phyloP scores from a whole-genome alignment of 1,140 invertebrate genomes.

The Tetranychus urticae region DNA sequence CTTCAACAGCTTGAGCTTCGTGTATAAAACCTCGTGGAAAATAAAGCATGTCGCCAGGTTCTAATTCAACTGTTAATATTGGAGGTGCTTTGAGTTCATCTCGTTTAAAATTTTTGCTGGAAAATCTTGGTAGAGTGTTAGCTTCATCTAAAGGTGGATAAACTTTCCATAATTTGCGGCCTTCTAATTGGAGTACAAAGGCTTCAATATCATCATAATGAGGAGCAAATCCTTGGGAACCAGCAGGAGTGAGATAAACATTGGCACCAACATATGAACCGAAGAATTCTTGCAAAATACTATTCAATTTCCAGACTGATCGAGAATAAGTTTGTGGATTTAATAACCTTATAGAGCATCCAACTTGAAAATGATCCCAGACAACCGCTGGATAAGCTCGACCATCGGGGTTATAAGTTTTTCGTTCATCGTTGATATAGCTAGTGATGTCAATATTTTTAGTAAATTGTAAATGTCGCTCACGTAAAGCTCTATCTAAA shows the following conservation, averaged over 20 bases:
- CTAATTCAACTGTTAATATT: constrained; percentile 50
- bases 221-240: constrained; percentile 87
- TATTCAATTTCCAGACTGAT: constrained; percentile 31
- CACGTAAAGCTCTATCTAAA: constrained; percentile 48
- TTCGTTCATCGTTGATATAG: constrained; percentile 46
- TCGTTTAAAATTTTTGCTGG: constrained; percentile 54
- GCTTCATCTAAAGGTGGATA: constrained; percentile 40
- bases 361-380: constrained; percentile 73
- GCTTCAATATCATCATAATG: constrained; percentile 98
- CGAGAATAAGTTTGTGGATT: constrained; percentile 75
- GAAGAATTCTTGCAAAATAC: constrained; percentile 78
- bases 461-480: constrained; percentile 45
- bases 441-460: constrained; percentile 76
- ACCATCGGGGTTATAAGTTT: constrained; percentile 66
- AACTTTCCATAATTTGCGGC: constrained; percentile 76
- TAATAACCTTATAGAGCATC: constrained; percentile 66
- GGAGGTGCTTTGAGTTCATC: constrained; percentile 47
- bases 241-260: constrained; percentile 53
- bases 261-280: constrained; percentile 35
- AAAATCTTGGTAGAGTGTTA: constrained; percentile 39
- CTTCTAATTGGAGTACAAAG: constrained; percentile 86
- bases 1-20: constrained; percentile 36
- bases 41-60: constrained; percentile 74
- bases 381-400: constrained; percentile 41
- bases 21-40: constrained; percentile 75